Evolutionary conservation across 1,140 invertebrate species (phyloP).

Genomic region (Euura lappo): DNA sequence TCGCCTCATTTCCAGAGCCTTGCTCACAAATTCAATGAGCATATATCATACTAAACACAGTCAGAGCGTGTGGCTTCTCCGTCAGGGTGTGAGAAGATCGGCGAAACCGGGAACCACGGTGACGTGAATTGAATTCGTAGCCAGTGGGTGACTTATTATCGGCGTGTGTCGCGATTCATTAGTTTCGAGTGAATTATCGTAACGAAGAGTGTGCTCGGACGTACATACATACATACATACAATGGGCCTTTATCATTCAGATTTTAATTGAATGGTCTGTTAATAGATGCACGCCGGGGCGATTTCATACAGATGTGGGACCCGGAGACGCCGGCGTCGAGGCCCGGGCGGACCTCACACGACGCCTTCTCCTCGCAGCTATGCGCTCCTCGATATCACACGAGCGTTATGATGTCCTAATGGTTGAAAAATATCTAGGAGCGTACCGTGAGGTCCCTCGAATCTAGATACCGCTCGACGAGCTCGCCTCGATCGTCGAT

Average conservation of each 20-base stretch:
- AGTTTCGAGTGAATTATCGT: too few species aligned
- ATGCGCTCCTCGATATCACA: neutral
- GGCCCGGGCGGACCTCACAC: neutral
- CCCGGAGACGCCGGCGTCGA: neutral
- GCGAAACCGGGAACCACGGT: too few species aligned
- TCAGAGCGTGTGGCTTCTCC: neutral
- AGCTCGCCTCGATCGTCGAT: neutral
- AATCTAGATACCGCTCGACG: neutral
- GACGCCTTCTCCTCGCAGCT: neutral
- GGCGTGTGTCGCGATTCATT: too few species aligned
- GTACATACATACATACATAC: too few species aligned
- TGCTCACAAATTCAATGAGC: slow-evolving; percentile 56
- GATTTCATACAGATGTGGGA: neutral
- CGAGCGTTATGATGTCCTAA: neutral
- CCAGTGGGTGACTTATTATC: too few species aligned
- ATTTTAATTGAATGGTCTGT: slow-evolving; percentile 2
- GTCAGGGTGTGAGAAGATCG: neutral
- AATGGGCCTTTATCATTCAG: neutral
- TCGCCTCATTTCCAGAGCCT: slow-evolving; percentile 24
- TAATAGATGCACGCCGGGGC: neutral
- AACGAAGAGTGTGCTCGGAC: too few species aligned
- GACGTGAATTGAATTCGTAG: too few species aligned
- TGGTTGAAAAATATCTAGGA: neutral
- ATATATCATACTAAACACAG: slow-evolving; percentile 53
- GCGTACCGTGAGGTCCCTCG: too few species aligned